These are phyloP conservation scores for Eupsilia transversa DNA, from an alignment of 2,888 invertebrate species.

Conservation along the genomic window DNA sequence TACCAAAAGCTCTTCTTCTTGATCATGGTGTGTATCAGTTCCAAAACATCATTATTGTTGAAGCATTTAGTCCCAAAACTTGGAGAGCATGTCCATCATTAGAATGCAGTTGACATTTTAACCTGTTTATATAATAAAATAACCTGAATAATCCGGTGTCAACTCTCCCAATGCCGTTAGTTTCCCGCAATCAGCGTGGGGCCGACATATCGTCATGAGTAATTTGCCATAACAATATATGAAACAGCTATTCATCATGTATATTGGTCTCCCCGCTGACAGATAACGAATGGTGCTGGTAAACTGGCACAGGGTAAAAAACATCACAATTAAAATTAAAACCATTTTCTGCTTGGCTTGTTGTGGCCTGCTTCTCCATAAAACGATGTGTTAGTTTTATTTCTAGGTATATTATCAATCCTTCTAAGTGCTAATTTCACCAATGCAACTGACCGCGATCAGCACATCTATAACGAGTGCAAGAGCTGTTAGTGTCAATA, in stretches of 20 bases:
- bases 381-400: neutral
- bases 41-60: slow-evolving; percentile 1
- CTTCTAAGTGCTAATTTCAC: no score
- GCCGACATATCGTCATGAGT: slow-evolving; percentile 36
- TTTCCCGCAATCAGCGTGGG: slow-evolving; percentile 44
- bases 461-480: no score
- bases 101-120: slow-evolving; percentile 40
- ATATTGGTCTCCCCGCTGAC: slow-evolving; percentile 24
- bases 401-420: neutral
- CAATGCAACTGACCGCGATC: no score
- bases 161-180: slow-evolving; percentile 37
- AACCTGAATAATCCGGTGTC: slow-evolving; percentile 22
- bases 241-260: slow-evolving; percentile 38
- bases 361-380: neutral
- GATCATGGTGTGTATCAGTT: neutral
- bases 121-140: slow-evolving; percentile 24
- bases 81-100: slow-evolving; percentile 11
- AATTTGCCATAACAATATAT: slow-evolving; percentile 42
- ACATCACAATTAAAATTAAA: neutral
- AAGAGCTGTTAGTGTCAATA: no score
- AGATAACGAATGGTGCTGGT: slow-evolving; percentile 23
- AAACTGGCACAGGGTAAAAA: slow-evolving; percentile 6
- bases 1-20: neutral
- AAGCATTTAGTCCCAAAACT: neutral
- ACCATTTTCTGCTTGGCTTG: slow-evolving; percentile 1